A percentile compares a stretch with the other conserved stretches of the same genome.
Conservation (phyloP, 2,113 vertebrate genomes). For the Chiloscyllium plagiosum region DNA sequence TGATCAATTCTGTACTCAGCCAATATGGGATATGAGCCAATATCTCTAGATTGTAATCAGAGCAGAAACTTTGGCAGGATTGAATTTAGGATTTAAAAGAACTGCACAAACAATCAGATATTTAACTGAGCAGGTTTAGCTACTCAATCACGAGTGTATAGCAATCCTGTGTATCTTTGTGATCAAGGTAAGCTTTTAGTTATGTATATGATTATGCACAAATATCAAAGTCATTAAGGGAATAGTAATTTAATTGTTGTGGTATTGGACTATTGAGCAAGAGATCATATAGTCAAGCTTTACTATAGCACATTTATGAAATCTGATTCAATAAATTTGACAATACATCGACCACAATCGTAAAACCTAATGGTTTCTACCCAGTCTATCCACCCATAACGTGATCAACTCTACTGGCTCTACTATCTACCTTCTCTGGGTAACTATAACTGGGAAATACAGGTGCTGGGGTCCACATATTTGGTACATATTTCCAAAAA, state of each 20-base stretch:
- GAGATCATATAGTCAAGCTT: neutral
- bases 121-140: neutral
- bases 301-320: neutral
- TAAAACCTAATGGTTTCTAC: neutral
- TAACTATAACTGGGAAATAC: neutral
- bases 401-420: neutral
- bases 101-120: neutral
- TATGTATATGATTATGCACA: neutral
- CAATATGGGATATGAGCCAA: neutral
- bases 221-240: neutral
- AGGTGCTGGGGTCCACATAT: neutral
- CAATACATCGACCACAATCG: neutral
- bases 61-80: neutral
- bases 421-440: neutral
- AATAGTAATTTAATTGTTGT: neutral
- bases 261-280: neutral
- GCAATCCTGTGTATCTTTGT: neutral
- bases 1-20: neutral
- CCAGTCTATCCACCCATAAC: neutral
- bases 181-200: neutral
- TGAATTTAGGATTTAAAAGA: neutral
- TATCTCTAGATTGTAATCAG: neutral
- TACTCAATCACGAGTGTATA: neutral
- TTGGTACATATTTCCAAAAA: neutral
- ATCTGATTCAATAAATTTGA: conserved; percentile 2